A percentile compares a stretch with the other conserved stretches of the same genome.
Conservation (phyloP, 2,888 invertebrate genomes). For the Luperina testacea region DNA sequence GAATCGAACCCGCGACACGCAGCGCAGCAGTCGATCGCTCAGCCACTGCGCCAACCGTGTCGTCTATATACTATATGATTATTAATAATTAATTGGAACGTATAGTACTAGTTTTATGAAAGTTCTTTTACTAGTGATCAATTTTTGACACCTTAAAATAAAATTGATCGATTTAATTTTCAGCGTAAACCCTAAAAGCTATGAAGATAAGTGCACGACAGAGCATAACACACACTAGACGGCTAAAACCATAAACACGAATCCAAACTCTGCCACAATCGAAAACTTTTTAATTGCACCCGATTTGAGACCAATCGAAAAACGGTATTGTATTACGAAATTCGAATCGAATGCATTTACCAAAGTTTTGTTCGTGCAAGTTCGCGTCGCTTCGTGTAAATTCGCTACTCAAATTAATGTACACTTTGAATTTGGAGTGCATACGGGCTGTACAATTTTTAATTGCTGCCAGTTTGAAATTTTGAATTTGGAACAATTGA, state of each 20-base stretch:
- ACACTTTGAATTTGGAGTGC: slow-evolving; percentile 76
- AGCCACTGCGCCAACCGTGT: no score
- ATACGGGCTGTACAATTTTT: slow-evolving; percentile 71
- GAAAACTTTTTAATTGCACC: slow-evolving; percentile 87
- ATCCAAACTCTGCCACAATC: slow-evolving; percentile 63
- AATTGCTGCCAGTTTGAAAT: slow-evolving; percentile 60
- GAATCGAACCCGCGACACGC: no score
- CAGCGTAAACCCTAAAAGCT: slow-evolving; percentile 10
- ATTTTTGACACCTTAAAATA: slow-evolving; percentile 1
- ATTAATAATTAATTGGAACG: background rate
- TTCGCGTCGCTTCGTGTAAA: slow-evolving; percentile 77
- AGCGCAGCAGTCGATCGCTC: no score
- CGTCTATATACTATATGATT: no score
- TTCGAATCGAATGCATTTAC: slow-evolving; percentile 74
- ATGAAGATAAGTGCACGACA: slow-evolving; percentile 33
- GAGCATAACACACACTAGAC: slow-evolving; percentile 33
- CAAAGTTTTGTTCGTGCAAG: slow-evolving; percentile 78
- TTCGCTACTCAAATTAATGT: slow-evolving; percentile 77
- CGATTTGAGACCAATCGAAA: slow-evolving; percentile 85
- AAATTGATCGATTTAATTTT: slow-evolving; percentile 5
- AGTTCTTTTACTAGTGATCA: background rate
- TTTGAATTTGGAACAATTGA: slow-evolving; percentile 52
- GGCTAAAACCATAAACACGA: slow-evolving; percentile 58
- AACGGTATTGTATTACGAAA: slow-evolving; percentile 85
- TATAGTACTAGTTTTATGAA: background rate